phyloP scores from a whole-genome alignment of 2,797 vertebrate genomes.

The Pseudomugil tenellus region DNA sequence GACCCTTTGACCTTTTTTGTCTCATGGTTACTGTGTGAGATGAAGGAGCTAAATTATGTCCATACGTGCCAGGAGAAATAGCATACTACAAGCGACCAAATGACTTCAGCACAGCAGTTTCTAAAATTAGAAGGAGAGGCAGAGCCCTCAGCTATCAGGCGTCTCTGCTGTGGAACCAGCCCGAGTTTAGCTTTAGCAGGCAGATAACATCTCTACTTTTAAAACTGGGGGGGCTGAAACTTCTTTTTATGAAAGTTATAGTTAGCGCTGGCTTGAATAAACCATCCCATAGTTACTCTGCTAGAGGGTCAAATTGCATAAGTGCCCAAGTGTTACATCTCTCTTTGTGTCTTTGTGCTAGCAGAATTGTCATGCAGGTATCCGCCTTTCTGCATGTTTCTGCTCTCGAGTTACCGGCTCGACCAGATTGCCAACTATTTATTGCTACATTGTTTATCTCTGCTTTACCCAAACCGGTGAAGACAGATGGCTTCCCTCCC shows the following conservation, averaged over 20 bases:
- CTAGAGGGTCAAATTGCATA: background rate
- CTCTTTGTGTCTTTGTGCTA: background rate
- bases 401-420: background rate
- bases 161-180: background rate
- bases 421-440: background rate
- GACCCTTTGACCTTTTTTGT: background rate
- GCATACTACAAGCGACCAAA: background rate
- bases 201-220: background rate
- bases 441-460: background rate
- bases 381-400: background rate
- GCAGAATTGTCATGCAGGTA: background rate
- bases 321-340: no score
- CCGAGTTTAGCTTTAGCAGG: background rate
- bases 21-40: constrained; percentile 6
- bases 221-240: background rate
- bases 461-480: background rate
- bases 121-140: background rate
- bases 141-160: constrained; percentile 3
- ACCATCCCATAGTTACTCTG: background rate
- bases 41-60: background rate
- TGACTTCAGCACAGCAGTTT: background rate
- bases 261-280: background rate
- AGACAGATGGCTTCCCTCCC: background rate
- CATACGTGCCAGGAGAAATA: background rate
- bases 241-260: background rate